A percentile compares a stretch with the other conserved stretches of the same genome.
These are phyloP conservation scores for Pteruthius melanotis DNA, from an alignment of 2,113 vertebrate species.

Conservation along the genomic window DNA sequence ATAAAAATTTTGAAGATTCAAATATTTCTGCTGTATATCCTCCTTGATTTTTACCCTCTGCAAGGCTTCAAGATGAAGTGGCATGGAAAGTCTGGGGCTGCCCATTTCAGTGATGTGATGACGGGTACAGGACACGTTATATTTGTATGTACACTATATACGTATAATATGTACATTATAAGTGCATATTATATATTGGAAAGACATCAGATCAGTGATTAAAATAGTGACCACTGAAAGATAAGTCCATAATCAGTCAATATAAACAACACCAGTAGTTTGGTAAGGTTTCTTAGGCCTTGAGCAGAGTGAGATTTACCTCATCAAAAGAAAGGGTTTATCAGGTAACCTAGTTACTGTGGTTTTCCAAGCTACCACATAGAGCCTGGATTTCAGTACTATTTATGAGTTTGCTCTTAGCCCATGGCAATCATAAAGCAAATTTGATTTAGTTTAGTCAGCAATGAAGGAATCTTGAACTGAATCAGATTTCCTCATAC, in stretches of 20 bases:
- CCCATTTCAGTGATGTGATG: background rate
- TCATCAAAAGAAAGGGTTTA: background rate
- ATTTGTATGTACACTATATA: background rate
- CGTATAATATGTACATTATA: background rate
- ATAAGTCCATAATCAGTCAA: background rate
- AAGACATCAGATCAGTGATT: background rate
- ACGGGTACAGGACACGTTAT: accelerated
- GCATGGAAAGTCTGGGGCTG: background rate
- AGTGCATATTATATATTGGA: background rate
- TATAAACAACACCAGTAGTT: background rate
- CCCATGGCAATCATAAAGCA: background rate
- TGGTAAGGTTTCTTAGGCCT: background rate
- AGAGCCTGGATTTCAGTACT: background rate
- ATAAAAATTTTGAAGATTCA: background rate
- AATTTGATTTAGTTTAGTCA: background rate
- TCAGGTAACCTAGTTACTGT: background rate
- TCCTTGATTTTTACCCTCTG: background rate
- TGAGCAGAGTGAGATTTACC: background rate
- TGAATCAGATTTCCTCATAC: background rate
- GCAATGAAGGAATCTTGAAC: background rate
- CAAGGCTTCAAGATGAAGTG: background rate
- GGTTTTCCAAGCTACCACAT: background rate
- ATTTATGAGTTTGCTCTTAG: background rate
- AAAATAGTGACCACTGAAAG: background rate
- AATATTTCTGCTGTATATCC: background rate